A percentile compares a stretch with the other conserved stretches of the same genome.
phyloP scores from a whole-genome alignment of 2,888 invertebrate species.

The Amblyjoppa fuscipennis region DNA sequence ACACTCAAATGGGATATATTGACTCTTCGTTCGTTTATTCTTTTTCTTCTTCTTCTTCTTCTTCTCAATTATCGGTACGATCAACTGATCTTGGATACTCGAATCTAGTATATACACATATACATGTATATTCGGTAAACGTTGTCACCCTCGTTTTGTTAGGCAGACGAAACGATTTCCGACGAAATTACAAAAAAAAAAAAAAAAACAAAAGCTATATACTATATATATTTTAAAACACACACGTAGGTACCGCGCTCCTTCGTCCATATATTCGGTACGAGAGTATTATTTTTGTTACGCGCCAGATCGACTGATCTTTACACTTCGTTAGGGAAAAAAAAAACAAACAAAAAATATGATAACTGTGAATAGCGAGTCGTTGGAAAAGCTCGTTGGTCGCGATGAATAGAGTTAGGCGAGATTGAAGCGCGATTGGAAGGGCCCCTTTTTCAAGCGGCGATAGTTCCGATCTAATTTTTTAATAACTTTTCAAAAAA shows the following conservation, averaged over 20 bases:
- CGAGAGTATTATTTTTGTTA: constrained; percentile 71
- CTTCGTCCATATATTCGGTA: constrained; percentile 64
- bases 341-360: constrained; percentile 40
- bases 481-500: constrained; percentile 21
- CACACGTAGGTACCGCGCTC: constrained; percentile 49
- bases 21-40: constrained; percentile 55
- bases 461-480: constrained; percentile 22
- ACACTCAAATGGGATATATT: constrained; percentile 62
- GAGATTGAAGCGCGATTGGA: constrained; percentile 2
- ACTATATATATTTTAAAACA: constrained; percentile 41
- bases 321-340: constrained; percentile 62
- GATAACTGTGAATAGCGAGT: constrained; percentile 58
- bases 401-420: constrained; percentile 5
- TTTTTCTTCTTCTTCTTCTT: constrained; percentile 53
- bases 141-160: constrained; percentile 46
- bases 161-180: constrained; percentile 48
- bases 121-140: constrained; percentile 42
- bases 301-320: constrained; percentile 70
- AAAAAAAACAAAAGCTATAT: constrained; percentile 19
- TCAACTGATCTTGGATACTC: constrained; percentile 47
- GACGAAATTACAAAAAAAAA: constrained; percentile 51
- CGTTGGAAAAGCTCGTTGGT: constrained; percentile 40
- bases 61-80: constrained; percentile 51
- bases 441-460: background rate
- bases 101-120: constrained; percentile 38